Evolutionary conservation across 2,113 vertebrate genomes (phyloP), one percentile per base, ranked within the genome.

Genomic region (Picathartes gymnocephalus): DNA sequence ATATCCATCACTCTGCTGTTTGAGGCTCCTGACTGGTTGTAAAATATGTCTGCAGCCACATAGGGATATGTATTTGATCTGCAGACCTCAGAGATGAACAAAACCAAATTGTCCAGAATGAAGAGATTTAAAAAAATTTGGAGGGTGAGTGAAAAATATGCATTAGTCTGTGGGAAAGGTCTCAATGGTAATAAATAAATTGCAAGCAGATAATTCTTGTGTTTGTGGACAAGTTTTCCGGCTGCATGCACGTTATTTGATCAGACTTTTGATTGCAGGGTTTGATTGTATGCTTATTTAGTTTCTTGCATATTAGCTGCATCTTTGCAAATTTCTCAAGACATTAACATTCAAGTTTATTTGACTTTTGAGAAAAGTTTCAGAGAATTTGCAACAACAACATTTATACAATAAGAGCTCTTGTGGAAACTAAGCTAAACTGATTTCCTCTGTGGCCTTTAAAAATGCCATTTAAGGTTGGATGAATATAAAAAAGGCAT

Each of bases 111-210:
- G 76, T 98, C 98, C 71, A 96, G 98, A 92, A 97, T 98, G 95
- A 98, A 98, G 97, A 98, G 97, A n/a, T 97, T 99, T 31, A 99
- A 98, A 97, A 98, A 97, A 83, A 88, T 99, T 48, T 99, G 98
- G 98, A 98, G 96, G 99, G 99, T 99, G 97, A 99, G 99, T 98
- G 73, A 92, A 96, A 94, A 93, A 86, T 77, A 54, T 66, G 21
- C 22, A 33, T 81, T 91, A 66, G 35, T 82, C 65, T 93, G 17
- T 37, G 56, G 40, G 78, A 72, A 45, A 50, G 20, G n/a, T 33
- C 85, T 33, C 47, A 76, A 4, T 70, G 58, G 42, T 65, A 66
- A 51, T 19, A 40, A 72, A 58, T 53, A 50, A 83, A 57, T 56
- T 40, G 10, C 12, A 39, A 40, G 42, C 12, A 91, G 60, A 23